A percentile compares a stretch with the other conserved stretches of the same genome.
These are phyloP conservation scores for Noctua fimbriata DNA, from an alignment of 2,888 invertebrate genomes.

Conservation along the genomic window DNA sequence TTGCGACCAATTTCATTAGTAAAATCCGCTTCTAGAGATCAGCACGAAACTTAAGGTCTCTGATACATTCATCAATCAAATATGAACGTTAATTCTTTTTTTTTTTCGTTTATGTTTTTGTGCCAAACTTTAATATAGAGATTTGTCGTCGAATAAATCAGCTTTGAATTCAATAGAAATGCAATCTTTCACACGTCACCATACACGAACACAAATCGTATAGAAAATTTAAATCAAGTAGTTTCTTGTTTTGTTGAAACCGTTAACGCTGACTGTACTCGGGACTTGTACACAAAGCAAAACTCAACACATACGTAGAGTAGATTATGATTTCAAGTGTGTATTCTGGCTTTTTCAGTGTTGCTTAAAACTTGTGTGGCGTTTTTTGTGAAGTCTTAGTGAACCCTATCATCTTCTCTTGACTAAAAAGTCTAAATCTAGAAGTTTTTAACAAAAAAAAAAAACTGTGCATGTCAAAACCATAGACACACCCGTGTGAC, in stretches of 20 bases:
- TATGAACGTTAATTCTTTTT: background rate
- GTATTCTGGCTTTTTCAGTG: constrained; percentile 45
- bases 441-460: constrained; percentile 26
- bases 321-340: constrained; percentile 41
- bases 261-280: constrained; percentile 36
- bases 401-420: constrained; percentile 11
- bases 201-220: constrained; percentile 49
- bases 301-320: constrained; percentile 45
- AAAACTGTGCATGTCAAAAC: constrained; percentile 71
- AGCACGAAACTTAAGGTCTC: background rate
- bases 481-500: constrained; percentile 53
- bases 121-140: background rate
- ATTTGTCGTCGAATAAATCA: background rate
- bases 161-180: constrained; percentile 27
- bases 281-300: constrained; percentile 45
- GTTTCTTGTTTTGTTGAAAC: constrained; percentile 34
- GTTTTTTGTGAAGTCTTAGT: constrained; percentile 48
- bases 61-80: background rate
- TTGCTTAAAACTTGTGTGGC: constrained; percentile 54
- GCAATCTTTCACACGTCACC: constrained; percentile 57
- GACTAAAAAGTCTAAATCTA: constrained; percentile 20
- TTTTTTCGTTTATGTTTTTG: background rate
- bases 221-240: constrained; percentile 31
- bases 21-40: background rate
- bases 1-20: background rate